Percentiles rank a stretch among this genome's conserved stretches.
Evolutionary conservation across 1,140 invertebrate species (phyloP).

Genomic region (Zaprionus lachaisei): DNA sequence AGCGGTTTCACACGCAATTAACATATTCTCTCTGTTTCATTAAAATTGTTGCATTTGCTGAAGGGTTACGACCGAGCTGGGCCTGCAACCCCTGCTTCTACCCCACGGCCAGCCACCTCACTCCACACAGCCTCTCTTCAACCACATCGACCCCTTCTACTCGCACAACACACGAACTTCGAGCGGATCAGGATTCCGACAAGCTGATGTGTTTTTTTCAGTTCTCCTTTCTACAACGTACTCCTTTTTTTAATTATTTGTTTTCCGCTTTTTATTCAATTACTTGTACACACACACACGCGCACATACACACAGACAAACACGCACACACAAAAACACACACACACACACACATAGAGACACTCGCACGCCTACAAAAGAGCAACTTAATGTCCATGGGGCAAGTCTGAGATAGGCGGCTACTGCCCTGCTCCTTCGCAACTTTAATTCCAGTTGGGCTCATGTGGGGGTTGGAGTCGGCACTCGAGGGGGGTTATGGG

Average conservation of each 20-base stretch:
- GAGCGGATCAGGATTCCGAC: constrained; percentile 14
- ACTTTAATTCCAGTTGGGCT: not conserved
- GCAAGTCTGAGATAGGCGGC: constrained; percentile 1
- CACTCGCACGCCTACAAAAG: constrained; percentile 4
- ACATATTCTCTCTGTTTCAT: constrained; percentile 79
- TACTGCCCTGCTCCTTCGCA: not conserved
- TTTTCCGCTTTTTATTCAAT: constrained; percentile 73
- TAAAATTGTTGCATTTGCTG: constrained; percentile 74
- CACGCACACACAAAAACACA: constrained; percentile 29
- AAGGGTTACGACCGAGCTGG: constrained; percentile 33
- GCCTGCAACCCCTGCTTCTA: constrained; percentile 5
- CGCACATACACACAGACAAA: constrained; percentile 21
- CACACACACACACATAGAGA: not conserved
- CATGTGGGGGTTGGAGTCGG: not conserved
- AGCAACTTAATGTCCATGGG: constrained; percentile 31
- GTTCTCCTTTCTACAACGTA: constrained; percentile 45
- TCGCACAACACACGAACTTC: not conserved
- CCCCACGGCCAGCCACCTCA: not conserved
- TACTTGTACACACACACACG: constrained; percentile 55
- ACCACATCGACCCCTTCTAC: not conserved
- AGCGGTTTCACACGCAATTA: constrained; percentile 82
- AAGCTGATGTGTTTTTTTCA: constrained; percentile 34
- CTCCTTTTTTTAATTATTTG: constrained; percentile 38
- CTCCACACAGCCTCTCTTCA: not conserved
- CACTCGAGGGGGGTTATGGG: not conserved